A percentile compares a stretch with the other conserved stretches of the same genome.
These are phyloP conservation scores for Hemaris fuciformis DNA, from an alignment of 2,888 invertebrate genomes.

Conservation along the genomic window DNA sequence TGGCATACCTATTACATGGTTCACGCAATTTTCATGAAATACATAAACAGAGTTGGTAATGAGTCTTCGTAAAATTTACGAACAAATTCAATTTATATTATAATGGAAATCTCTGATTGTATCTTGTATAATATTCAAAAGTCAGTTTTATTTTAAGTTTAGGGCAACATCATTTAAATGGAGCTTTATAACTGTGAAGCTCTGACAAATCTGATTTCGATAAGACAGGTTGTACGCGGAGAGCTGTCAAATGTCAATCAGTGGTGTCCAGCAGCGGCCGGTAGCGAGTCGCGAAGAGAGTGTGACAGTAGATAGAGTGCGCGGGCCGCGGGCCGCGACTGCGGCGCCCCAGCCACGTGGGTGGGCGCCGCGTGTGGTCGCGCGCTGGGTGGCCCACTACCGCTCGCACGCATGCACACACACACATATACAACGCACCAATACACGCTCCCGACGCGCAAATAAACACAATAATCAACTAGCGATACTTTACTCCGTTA, in stretches of 20 bases:
- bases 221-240: slow-evolving; percentile 25
- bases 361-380: slow-evolving; percentile 79
- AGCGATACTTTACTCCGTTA: slow-evolving; percentile 79
- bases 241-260: slow-evolving; percentile 64
- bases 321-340: slow-evolving; percentile 65
- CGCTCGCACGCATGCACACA: slow-evolving; percentile 67
- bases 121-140: background rate
- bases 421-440: slow-evolving; percentile 52
- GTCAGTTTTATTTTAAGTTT: background rate
- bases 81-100: too few relatives aligned
- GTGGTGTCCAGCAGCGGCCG: slow-evolving; percentile 33
- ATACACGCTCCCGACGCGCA: slow-evolving; percentile 68
- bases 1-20: background rate
- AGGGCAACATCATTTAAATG: background rate
- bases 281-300: slow-evolving; percentile 31
- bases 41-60: too few relatives aligned
- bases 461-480: slow-evolving; percentile 80
- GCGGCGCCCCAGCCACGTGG: slow-evolving; percentile 74
- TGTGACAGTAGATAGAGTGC: slow-evolving; percentile 28
- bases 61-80: too few relatives aligned
- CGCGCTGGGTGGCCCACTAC: slow-evolving; percentile 77
- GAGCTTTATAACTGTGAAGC: slow-evolving; percentile 22
- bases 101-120: too few relatives aligned
- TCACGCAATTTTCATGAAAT: too few relatives aligned
- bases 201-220: slow-evolving; percentile 42